Base-by-base conservation (phyloP, 2,113 vertebrate genomes). In the Tiliqua scincoides region DNA sequence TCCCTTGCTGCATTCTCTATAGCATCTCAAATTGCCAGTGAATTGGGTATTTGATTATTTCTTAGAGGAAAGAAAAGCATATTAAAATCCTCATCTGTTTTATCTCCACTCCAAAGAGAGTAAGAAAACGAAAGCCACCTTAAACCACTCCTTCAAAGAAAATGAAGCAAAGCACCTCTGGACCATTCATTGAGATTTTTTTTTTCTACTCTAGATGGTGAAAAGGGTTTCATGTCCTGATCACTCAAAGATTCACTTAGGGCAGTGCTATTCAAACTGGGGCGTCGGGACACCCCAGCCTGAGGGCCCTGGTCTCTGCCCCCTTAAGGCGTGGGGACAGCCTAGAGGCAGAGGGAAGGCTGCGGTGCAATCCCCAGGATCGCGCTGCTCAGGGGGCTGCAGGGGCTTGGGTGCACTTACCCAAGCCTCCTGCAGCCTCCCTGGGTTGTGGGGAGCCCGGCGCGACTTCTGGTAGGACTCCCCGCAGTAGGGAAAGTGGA, bases 81-180 rank as follows among this genome's bases (percentile, higher is more conserved):
- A 79, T 48, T 81, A 27, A 37, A 67, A 10, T 84, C 6, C 79
- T 77, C 48, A 21, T 82, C 40, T 1, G 27, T 82, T 89, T 88
- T 85, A 2, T 17, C 10, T 77, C 82, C 0, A 40, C 73, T 92
- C 25, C 20, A 52, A 87, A 78, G 62, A 15, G 32, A 59, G 5
- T 4, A n/a, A 71, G 87, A 27, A 18, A 78, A 14, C 17, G 10
- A 84, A 71, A 85, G 8, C 71, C 43, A 73, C 35, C 17, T 23
- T 70, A 72, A 75, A 85, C 20, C 0, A 83, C 12, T 30, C 87
- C 84, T 86, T 88, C 40, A 71, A 4, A 54, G 72, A 25, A 82
- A 83, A 15, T 57, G 86, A 20, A 61, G n/a, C 76, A 87, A 87
- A 74, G 67, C 54, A 86, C 21, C 14, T 84, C 89, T 88, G 79